phyloP scores from a whole-genome alignment of 2,888 invertebrate species.

The Agriopis leucophaearia region DNA sequence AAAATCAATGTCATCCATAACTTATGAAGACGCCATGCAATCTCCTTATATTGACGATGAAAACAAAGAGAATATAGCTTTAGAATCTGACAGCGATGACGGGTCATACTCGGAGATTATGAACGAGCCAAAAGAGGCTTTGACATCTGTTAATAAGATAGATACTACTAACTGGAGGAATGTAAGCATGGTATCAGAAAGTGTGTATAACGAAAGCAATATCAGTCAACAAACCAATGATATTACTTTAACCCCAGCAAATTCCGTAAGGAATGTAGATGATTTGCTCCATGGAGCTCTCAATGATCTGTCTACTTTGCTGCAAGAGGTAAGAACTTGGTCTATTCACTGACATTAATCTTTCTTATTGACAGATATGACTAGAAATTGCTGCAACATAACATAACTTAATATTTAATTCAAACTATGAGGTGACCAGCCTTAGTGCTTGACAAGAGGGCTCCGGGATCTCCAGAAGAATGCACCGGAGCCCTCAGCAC shows the following conservation, averaged over 20 bases:
- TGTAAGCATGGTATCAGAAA: constrained; percentile 65
- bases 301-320: constrained; percentile 80
- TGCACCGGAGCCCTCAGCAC: no score
- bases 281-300: constrained; percentile 79
- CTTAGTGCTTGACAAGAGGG: no score
- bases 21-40: constrained; percentile 7
- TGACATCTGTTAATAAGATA: constrained; percentile 38
- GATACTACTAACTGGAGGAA: constrained; percentile 66
- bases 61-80: constrained; percentile 82
- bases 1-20: neutral
- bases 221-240: constrained; percentile 36
- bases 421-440: no score
- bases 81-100: constrained; percentile 75
- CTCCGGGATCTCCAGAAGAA: no score
- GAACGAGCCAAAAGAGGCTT: constrained; percentile 51
- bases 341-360: neutral
- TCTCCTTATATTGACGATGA: constrained; percentile 69
- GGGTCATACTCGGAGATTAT: constrained; percentile 72
- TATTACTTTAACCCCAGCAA: constrained; percentile 60
- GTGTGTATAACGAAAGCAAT: constrained; percentile 64
- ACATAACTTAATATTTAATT: no score
- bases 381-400: no score
- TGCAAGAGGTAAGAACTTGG: constrained; percentile 75
- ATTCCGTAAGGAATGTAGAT: constrained; percentile 57
- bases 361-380: no score